Evolutionary conservation across 2,797 vertebrate genomes (phyloP).

Genomic region (Lacerta viridis): DNA sequence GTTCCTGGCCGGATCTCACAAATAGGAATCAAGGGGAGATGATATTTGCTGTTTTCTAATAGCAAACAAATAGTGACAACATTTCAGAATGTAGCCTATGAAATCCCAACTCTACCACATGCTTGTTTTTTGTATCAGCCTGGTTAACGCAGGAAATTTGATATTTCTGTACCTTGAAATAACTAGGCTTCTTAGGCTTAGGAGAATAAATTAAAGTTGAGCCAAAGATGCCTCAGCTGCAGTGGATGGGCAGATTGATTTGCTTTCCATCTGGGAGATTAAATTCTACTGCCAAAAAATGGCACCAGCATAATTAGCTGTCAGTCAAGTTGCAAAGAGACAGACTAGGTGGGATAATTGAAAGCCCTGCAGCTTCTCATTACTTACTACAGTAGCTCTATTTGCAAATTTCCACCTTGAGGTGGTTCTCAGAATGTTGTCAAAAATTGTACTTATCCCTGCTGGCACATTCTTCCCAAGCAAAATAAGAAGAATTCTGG

Average conservation of each 20-base stretch:
- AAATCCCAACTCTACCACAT: slow-evolving; percentile 76
- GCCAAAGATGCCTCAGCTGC: slow-evolving; percentile 89
- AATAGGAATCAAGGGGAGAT: slow-evolving; percentile 72
- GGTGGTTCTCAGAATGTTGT: slow-evolving; percentile 56
- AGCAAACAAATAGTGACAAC: slow-evolving; percentile 42
- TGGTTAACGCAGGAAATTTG: slow-evolving; percentile 84
- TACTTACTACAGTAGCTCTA: slow-evolving; percentile 78
- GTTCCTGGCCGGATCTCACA: slow-evolving; percentile 59
- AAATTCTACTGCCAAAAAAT: slow-evolving; percentile 86
- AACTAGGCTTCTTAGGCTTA: slow-evolving; percentile 86
- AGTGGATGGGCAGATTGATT: slow-evolving; percentile 90
- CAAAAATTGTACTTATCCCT: slow-evolving; percentile 49
- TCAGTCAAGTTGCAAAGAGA: slow-evolving; percentile 82
- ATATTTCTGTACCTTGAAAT: slow-evolving; percentile 88
- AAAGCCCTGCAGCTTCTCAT: slow-evolving; percentile 81
- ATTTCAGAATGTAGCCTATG: slow-evolving; percentile 24
- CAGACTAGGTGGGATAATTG: slow-evolving; percentile 77
- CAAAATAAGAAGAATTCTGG: slow-evolving; percentile 34
- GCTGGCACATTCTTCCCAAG: slow-evolving; percentile 54
- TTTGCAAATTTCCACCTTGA: slow-evolving; percentile 76
- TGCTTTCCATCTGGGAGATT: slow-evolving; percentile 94
- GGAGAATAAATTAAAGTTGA: slow-evolving; percentile 93
- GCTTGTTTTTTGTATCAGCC: slow-evolving; percentile 69
- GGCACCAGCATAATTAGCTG: slow-evolving; percentile 87
- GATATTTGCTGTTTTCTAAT: slow-evolving; percentile 61